Base-by-base conservation (phyloP, 2,113 vertebrate genomes). In the Corythoichthys haematopterus region DNA sequence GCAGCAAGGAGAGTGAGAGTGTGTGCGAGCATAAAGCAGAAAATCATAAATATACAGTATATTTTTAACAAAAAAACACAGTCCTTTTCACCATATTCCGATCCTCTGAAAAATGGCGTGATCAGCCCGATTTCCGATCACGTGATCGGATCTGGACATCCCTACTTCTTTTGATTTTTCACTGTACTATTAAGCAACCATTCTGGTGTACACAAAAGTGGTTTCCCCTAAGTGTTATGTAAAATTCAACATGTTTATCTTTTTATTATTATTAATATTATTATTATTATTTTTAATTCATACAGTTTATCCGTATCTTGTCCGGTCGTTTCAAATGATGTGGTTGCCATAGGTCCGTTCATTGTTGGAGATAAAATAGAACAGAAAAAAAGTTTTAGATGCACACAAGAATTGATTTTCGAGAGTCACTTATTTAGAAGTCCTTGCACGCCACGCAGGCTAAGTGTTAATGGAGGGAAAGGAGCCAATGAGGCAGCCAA, bases 401-500 rank as follows among this genome's bases (percentile, higher is more conserved):
- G 64, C 3, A 2, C 9, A 37, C 28, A 55, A 1, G 51, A 28
- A 66, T 46, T 64, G 35, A 28, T 75, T 68, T 65, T 20, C 11
- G 60, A 66, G 3, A 60, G 67, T 68, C 37, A 47, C 51, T 37
- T 66, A 62, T 72, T 66, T 63, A 69, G 48, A 40, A 64, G 62
- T 65, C 63, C 67, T 51, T 50, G 40, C 16, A 68, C 66, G 66
- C 70, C 64, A 46, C 20, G 40, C 71, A 59, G 69, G 58, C 70
- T 61, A 71, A 65, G 65, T 81, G 38, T 43, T 45, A 48, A 6
- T 45, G 6, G 56, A 65, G 77, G 65, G 81, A 64, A 64, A 70
- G 57, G 64, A 80, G 74, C 63, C 72, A 61, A 75, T n/a, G 75
- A 68, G 73, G 80, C 76, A 83, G 87, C 84, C 87, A 86, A 79